phyloP scores from a whole-genome alignment of 2,113 vertebrate species.

The Ochotona curzoniae region DNA sequence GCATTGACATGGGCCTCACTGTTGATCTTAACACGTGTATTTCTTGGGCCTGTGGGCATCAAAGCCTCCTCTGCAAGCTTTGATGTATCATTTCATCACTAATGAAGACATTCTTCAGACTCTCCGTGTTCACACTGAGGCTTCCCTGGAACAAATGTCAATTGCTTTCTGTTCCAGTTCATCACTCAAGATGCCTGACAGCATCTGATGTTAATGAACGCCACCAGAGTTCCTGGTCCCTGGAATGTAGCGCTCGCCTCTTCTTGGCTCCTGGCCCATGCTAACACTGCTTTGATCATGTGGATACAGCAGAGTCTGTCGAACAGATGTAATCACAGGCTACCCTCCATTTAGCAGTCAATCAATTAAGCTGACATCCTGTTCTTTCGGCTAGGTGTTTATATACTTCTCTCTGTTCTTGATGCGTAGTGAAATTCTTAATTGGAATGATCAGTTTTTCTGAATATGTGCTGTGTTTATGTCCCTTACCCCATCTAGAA shows the following conservation, averaged over 20 bases:
- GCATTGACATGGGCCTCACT: constrained; percentile 56
- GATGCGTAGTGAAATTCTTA: constrained; percentile 49
- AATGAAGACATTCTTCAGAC: constrained; percentile 71
- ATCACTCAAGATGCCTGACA: constrained; percentile 64
- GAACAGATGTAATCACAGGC: constrained; percentile 68
- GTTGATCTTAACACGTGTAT: constrained; percentile 66
- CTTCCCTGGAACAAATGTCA: constrained; percentile 66
- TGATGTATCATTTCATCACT: constrained; percentile 64
- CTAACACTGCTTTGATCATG: constrained; percentile 32
- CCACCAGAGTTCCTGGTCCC: neutral
- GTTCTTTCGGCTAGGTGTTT: constrained; percentile 62
- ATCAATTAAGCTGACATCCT: constrained; percentile 60
- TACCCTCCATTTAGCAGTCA: constrained; percentile 70
- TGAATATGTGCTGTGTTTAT: neutral
- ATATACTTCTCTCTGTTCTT: constrained; percentile 23
- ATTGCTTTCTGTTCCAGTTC: constrained; percentile 66
- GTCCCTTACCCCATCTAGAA: neutral
- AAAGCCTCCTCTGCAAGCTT: constrained; percentile 57
- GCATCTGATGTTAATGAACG: constrained; percentile 60
- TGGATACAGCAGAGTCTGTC: constrained; percentile 52
- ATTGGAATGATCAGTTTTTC: constrained; percentile 51
- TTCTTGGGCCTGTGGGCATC: constrained; percentile 64
- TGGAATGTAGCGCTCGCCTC: neutral
- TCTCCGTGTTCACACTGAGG: constrained; percentile 50
- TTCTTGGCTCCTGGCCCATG: constrained; percentile 60